Evolutionary conservation across 2,113 vertebrate species (phyloP), one percentile per base, ranked within the genome.

Genomic region (Misgurnus anguillicaudatus): DNA sequence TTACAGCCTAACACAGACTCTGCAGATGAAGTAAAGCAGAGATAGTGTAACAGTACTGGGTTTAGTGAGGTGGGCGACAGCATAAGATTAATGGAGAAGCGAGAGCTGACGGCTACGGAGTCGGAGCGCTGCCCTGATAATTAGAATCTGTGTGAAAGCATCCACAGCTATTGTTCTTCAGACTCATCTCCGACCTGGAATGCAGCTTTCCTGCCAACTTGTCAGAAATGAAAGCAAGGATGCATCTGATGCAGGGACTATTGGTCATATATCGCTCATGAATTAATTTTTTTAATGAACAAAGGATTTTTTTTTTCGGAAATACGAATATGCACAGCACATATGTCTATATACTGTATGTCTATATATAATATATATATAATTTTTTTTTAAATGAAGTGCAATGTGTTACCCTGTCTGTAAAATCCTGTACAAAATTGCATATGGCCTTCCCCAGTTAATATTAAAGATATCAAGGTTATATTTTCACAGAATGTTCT

Each of bases 31-130:
- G 92, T 92, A 89, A 92, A 93, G 91, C 90, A 89, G 89, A 93
- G 92, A 92, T 91, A 92, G 91, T 92, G 92, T 94, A 93, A 91
- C 91, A 16, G 77, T 69, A 57, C 90, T 89, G 90, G 91, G 92
- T 90, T 94, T 93, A 94, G 91, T 93, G 91, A 92, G 93, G 91
- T 94, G 92, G 91, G 91, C 89, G 92, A 93, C 92, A 93, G 91
- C 90, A 86, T 86, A 91, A 94, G 93, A 93, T 93, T 93, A 93
- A 94, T 94, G 92, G 89, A 72, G 88, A 88, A 89, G 89, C 88
- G 88, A 82, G 86, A 89, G 78, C 89, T 91, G 92, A 93, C 91
- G 89, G 90, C 89, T 85, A 91, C 88, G 89, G 93, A 92, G 91
- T 90, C 91, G 87, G 90, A 89, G 90, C 90, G 89, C 91, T 90